Conservation (phyloP, 30 jellyfish, hydroid and myxozoan species). For the Haliclystus octoradiatus region DNA sequence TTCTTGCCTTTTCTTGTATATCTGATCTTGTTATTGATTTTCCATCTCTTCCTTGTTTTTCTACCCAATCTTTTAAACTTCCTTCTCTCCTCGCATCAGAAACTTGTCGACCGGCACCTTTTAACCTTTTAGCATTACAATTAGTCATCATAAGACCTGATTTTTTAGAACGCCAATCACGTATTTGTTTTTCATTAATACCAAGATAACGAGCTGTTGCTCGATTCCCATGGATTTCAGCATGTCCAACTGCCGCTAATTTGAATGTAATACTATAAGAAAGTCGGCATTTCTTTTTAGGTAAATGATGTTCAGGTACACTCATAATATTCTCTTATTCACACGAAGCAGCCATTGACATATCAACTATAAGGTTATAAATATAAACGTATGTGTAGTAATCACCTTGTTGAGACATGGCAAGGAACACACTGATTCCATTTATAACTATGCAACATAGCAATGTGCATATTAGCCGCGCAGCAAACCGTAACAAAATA, state of each 20-base stretch:
- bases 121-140: constrained; percentile 80
- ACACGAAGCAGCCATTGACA: background rate
- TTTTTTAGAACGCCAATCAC: constrained; percentile 94
- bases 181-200: constrained; percentile 64
- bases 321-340: too few species aligned
- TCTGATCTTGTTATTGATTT: constrained; percentile 8
- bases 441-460: background rate
- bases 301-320: background rate
- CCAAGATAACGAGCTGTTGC: constrained; percentile 91
- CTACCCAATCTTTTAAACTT: constrained; percentile 4
- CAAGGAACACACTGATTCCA: background rate
- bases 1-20: constrained; percentile 22
- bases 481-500: constrained; percentile 52
- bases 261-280: constrained; percentile 81
- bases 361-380: background rate
- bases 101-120: constrained; percentile 85
- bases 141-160: constrained; percentile 62
- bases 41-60: constrained; percentile 8
- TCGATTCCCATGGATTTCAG: constrained; percentile 88
- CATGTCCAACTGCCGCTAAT: constrained; percentile 76
- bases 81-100: constrained; percentile 16
- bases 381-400: too few species aligned
- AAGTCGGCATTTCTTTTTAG: constrained; percentile 50
- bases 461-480: constrained; percentile 44
- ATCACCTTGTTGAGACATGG: background rate